Evolutionary conservation across 2,888 invertebrate genomes (phyloP).

Genomic region (Apotomis capreana): DNA sequence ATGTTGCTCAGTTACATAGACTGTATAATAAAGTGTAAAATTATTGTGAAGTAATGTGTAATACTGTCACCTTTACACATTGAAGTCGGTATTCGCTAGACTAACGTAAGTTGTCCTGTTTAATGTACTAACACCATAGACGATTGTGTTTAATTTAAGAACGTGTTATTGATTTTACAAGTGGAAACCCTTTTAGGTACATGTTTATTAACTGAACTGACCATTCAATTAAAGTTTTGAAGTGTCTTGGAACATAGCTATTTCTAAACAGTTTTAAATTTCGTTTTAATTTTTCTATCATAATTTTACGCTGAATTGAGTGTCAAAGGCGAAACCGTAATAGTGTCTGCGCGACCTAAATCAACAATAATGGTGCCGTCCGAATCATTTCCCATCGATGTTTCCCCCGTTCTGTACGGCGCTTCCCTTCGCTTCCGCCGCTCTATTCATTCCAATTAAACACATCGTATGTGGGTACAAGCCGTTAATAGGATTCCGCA

Average conservation of each 20-base stretch:
- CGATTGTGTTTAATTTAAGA: not conserved
- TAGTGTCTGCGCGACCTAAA: constrained; percentile 1
- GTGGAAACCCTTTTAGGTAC: no score
- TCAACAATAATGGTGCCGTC: constrained; percentile 5
- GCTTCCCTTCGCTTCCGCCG: constrained; percentile 5
- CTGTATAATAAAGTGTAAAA: constrained; percentile 2
- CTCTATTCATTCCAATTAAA: not conserved
- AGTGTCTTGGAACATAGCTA: no score
- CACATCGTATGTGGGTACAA: not conserved
- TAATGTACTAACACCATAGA: not conserved
- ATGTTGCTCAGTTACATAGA: not conserved
- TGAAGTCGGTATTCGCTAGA: not conserved
- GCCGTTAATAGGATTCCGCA: not conserved
- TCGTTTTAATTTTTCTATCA: no score
- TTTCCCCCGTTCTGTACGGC: constrained; percentile 10
- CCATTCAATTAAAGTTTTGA: no score
- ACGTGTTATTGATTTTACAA: not conserved
- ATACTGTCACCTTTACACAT: not conserved
- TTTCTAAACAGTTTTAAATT: no score
- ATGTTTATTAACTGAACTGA: no score
- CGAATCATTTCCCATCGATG: constrained; percentile 13
- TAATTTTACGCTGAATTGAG: not conserved
- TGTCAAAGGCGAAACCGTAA: not conserved
- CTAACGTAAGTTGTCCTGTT: constrained; percentile 2
- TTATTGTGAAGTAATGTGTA: not conserved